A percentile compares a stretch with the other conserved stretches of the same genome.
Conservation (phyloP, 2,888 invertebrate genomes). For the Xanthorhoe designata region DNA sequence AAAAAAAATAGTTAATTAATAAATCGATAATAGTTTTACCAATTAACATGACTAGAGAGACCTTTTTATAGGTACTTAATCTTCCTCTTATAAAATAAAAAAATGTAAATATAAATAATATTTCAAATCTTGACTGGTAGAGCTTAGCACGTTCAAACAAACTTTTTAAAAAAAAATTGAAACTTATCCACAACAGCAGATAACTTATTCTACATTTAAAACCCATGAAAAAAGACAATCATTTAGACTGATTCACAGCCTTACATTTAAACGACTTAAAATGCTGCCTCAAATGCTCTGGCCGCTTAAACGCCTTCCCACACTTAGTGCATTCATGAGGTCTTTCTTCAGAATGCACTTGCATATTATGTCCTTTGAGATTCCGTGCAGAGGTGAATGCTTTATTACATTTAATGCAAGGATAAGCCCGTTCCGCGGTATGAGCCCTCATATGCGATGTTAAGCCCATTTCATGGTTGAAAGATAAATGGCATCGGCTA, state of each 20-base stretch:
- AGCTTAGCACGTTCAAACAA: no score
- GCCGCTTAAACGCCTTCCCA: constrained; percentile 13
- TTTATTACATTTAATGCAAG: constrained; percentile 18
- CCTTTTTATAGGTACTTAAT: no score
- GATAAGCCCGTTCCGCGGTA: constrained; percentile 4
- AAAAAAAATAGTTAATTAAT: no score
- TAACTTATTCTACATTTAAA: neutral
- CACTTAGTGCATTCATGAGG: constrained; percentile 18
- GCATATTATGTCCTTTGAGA: constrained; percentile 20
- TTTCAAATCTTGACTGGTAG: no score
- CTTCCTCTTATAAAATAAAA: no score
- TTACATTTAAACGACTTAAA: constrained; percentile 20
- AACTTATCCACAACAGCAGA: no score
- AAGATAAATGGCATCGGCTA: constrained; percentile 12
- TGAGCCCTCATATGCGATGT: constrained; percentile 12
- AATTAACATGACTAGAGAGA: no score
- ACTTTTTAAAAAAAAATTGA: no score
- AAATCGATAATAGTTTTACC: no score
- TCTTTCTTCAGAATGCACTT: constrained; percentile 10
- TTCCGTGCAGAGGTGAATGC: constrained; percentile 15
- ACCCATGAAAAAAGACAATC: neutral
- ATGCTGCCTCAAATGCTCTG: constrained; percentile 20
- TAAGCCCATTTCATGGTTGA: constrained; percentile 14
- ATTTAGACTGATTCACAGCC: neutral
- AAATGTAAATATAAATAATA: no score